Evolutionary conservation across 2,113 vertebrate genomes (phyloP).

Genomic region (Sinocyclocheilus rhinocerous): DNA sequence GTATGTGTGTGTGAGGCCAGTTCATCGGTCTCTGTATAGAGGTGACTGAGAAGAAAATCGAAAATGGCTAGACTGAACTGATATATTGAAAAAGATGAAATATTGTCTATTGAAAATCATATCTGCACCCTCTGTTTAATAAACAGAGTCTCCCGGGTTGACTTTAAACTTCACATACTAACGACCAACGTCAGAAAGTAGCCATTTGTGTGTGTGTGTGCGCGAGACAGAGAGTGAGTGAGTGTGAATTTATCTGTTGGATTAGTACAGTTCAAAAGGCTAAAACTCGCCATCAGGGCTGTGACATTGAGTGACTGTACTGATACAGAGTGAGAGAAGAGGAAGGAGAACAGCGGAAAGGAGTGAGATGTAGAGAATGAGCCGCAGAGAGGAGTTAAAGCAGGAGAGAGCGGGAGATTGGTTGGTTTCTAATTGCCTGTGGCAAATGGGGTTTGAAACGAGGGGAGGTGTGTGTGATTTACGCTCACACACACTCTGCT

Average conservation of each 20-base stretch:
- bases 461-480: constrained; percentile 46
- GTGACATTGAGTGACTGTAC: constrained; percentile 49
- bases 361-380: constrained; percentile 31
- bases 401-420: constrained; percentile 12
- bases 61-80: constrained; percentile 4
- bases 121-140: background rate
- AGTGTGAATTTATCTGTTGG: constrained; percentile 28
- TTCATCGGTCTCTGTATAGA: background rate
- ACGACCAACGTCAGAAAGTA: background rate
- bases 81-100: background rate
- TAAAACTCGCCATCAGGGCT: constrained; percentile 62
- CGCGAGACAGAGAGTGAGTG: constrained; percentile 1
- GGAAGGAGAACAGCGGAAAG: background rate
- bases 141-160: background rate
- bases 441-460: constrained; percentile 47
- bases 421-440: constrained; percentile 50
- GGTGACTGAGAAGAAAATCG: background rate
- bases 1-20: background rate
- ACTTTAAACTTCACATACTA: background rate
- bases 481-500: constrained; percentile 41
- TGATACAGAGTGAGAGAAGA: constrained; percentile 40
- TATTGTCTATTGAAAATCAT: constrained; percentile 16
- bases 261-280: constrained; percentile 60
- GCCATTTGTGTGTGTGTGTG: constrained; percentile 35
- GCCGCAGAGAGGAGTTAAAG: constrained; percentile 24